phyloP scores from a whole-genome alignment of 2,113 vertebrate species.

The Megaptera novaeangliae region DNA sequence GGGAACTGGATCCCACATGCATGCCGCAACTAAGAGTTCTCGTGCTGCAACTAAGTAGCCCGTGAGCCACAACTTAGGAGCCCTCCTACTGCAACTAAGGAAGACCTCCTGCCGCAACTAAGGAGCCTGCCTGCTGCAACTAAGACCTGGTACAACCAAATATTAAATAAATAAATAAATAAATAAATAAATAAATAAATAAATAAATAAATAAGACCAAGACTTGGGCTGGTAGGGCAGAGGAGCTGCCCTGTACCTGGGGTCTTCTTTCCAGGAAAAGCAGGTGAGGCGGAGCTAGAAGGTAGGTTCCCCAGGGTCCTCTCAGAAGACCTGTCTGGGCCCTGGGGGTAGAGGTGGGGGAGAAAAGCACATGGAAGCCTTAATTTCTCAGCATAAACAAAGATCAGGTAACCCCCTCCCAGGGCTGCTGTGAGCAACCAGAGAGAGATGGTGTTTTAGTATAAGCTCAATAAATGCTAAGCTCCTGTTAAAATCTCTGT shows the following conservation, averaged over 20 bases:
- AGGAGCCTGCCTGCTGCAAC: too few relatives aligned
- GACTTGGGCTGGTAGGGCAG: not conserved
- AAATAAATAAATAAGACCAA: not conserved
- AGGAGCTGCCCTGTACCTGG: not conserved
- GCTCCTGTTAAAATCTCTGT: not conserved
- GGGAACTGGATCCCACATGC: too few relatives aligned
- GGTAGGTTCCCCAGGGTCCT: not conserved
- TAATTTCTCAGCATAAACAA: not conserved
- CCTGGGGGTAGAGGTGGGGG: not conserved
- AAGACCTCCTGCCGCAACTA: too few relatives aligned
- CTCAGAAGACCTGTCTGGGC: not conserved
- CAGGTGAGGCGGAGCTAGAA: not conserved
- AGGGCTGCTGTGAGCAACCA: not conserved
- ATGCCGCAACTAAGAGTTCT: too few relatives aligned
- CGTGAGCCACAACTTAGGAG: too few relatives aligned
- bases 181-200: too few relatives aligned
- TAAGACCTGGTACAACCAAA: too few relatives aligned
- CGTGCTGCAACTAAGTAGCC: too few relatives aligned
- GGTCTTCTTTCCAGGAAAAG: not conserved
- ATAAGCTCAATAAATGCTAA: not conserved
- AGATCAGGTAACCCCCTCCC: not conserved
- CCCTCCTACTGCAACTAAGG: too few relatives aligned
- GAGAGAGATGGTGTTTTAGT: not conserved
- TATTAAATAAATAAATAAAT: too few relatives aligned
- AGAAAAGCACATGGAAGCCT: not conserved